Conservation (phyloP, 2,888 invertebrate species). For the Seira sanloemensis region DNA sequence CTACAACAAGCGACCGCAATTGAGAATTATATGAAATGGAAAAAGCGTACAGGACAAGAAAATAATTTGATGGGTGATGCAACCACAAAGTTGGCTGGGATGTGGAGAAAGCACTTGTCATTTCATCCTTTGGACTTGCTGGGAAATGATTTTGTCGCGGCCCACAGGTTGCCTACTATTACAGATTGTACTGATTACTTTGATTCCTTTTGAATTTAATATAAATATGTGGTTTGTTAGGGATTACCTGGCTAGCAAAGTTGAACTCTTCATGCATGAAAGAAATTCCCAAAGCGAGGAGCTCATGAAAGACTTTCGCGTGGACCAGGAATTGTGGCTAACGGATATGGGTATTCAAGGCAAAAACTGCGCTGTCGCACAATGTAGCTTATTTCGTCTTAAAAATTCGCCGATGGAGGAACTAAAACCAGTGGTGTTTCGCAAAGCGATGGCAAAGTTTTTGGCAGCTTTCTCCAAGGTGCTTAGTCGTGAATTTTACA, state of each 20-base stretch:
- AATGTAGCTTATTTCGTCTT: not conserved
- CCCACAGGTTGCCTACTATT: too few relatives aligned
- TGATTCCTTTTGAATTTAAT: too few relatives aligned
- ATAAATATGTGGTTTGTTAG: too few relatives aligned
- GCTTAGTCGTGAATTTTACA: conserved; percentile 18
- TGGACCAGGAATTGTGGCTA: conserved; percentile 47
- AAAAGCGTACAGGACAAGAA: conserved; percentile 10
- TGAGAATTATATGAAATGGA: conserved; percentile 58
- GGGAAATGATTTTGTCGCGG: conserved; percentile 18
- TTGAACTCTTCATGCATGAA: conserved; percentile 6
- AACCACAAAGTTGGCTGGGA: conserved; percentile 35
- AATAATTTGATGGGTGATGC: conserved; percentile 15
- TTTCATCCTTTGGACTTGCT: conserved; percentile 30
- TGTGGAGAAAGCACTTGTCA: conserved; percentile 57
- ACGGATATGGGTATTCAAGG: conserved; percentile 23
- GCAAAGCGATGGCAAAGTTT: conserved; percentile 20
- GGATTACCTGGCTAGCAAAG: conserved; percentile 20
- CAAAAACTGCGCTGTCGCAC: conserved; percentile 19
- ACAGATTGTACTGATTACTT: too few relatives aligned
- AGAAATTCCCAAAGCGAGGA: not conserved
- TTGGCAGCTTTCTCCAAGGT: conserved; percentile 15
- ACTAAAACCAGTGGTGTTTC: conserved; percentile 19
- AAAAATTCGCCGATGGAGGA: conserved; percentile 8
- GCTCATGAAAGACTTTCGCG: conserved; percentile 17
- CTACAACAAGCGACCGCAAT: conserved; percentile 62